Evolutionary conservation across 2,113 vertebrate genomes (phyloP), one percentile per base, ranked within the genome.

Genomic region (Sciurus niger): DNA sequence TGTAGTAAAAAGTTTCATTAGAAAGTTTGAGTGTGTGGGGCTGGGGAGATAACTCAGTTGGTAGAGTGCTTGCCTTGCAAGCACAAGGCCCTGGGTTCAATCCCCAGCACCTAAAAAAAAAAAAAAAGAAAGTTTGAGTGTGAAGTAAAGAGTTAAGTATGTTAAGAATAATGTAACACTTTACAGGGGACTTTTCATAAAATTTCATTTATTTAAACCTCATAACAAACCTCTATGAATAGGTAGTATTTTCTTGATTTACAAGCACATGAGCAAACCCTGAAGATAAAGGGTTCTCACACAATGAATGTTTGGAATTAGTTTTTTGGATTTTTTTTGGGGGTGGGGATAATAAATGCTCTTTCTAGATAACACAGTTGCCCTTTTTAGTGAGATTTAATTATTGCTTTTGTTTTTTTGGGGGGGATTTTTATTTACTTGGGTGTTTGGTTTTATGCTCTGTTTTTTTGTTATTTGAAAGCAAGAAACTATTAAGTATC

Each of bases 351-450:
- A 89, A 30, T 48, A 22, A 77, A 70, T 90, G 24, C 79, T 84
- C 51, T 94, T 96, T 94, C 13, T 67, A 82, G 73, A 43, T 12
- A 34, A 70, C 60, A 37, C 11, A 68, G 14, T 11, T 77, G n/a
- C 60, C 63, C 46, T 68, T 74, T 86, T 74, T 16, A 72, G 53
- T 96, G 46, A 30, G 14, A 87, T 95, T 89, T 96, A 79, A 83
- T 94, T 92, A 40, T 95, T 94, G 20, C 70, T 85, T 95, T 85
- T 87, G 76, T 93, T 93, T 89, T 28, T 65, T 84, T 85, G 22
- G 46, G 28, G 40, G 28, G 83, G 34, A 34, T 89, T 51, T 80
- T 93, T 55, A 34, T 46, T 63, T 76, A 11, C 68, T 68, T 70
- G 10, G 48, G 9, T 93, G 73, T 95, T 46, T 53, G 17, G 2